Base-by-base conservation (phyloP, 2,113 vertebrate species). In the Carassius auratus region DNA sequence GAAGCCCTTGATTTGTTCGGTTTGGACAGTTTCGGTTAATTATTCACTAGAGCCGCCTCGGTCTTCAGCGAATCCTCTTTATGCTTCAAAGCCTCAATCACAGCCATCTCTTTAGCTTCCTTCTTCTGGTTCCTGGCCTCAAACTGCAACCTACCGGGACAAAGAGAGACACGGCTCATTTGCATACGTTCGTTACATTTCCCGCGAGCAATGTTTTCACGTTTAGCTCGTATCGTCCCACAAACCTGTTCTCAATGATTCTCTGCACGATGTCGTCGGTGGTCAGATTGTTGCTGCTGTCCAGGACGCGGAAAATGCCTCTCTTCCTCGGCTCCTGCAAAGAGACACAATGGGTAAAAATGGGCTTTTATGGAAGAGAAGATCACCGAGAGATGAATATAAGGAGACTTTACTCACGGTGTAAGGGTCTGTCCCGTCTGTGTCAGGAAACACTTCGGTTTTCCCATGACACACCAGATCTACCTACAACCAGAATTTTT, bases 41-140 rank as follows among this genome's bases (percentile, higher is more conserved):
- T 79, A 85, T 87, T 93, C 87, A 5, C 80, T 77, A 14, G 6
- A 62, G 83, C 89, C 0, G 61, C 8, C 73, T 89, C 83, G n/a
- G 76, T 87, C 87, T 85, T 88, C 1, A 90, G 91, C 69, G 84
- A 77, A 21, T 85, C 90, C 33, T 94, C 95, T 87, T 89, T 93
- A 83, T 66, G 96, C 84, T 92, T 96, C 93, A 93, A 92, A 15
- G 96, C 96, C 89, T 98, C 95, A 85, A 98, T 91, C 83, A 97
- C 95, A 0, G 97, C 97, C 89, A 98, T 93, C 90, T 99, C 98
- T 84, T 98, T 98, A 0, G 97, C 97, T 89, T 99, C 97, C 59
- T 99, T 99, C 94, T 99, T 99, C 93, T 99, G 96, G 92, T 99
- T 99, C 84, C 98, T 94, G 19, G 97, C 97, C 92, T 99, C 98